Conservation (phyloP, 2,797 vertebrate genomes). For the Myripristis murdjan region DNA sequence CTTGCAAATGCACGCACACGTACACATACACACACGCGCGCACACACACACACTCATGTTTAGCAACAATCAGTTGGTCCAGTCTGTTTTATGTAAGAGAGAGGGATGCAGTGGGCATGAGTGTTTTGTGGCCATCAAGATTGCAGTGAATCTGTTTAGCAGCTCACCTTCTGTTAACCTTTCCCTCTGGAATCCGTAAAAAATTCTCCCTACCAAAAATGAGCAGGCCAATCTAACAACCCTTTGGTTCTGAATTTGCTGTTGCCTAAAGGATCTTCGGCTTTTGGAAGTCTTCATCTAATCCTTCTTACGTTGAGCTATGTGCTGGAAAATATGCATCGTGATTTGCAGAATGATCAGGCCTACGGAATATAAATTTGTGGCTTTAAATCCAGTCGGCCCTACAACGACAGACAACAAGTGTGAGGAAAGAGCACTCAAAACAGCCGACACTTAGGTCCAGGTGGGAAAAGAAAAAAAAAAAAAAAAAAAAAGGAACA, state of each 20-base stretch:
- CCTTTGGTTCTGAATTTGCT: slow-evolving; percentile 57
- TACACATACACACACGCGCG: no score
- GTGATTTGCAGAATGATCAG: slow-evolving; percentile 52
- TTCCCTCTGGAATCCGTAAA: slow-evolving; percentile 59
- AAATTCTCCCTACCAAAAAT: slow-evolving; percentile 51
- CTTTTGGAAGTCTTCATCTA: slow-evolving; percentile 60
- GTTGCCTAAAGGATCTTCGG: slow-evolving; percentile 56
- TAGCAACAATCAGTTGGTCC: slow-evolving; percentile 76
- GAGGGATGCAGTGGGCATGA: slow-evolving; percentile 54
- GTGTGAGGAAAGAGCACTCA: slow-evolving; percentile 35
- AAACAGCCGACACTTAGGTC: slow-evolving; percentile 66
- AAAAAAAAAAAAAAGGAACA: no score
- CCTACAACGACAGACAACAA: slow-evolving; percentile 22
- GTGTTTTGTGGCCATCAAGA: slow-evolving; percentile 36
- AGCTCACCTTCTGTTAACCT: slow-evolving; percentile 41
- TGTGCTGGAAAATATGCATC: slow-evolving; percentile 58
- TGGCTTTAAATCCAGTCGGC: slow-evolving; percentile 38
- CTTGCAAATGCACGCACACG: slow-evolving; percentile 11
- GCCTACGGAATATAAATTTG: slow-evolving; percentile 55
- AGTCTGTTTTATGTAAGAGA: slow-evolving; percentile 54
- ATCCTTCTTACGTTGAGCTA: slow-evolving; percentile 68
- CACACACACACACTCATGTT: slow-evolving; percentile 45
- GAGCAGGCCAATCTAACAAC: slow-evolving; percentile 44
- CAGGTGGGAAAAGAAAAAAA: slow-evolving; percentile 10
- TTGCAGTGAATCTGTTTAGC: slow-evolving; percentile 53